Base-by-base conservation (phyloP, 2,797 vertebrate genomes). In the Glyptemys insculpta region DNA sequence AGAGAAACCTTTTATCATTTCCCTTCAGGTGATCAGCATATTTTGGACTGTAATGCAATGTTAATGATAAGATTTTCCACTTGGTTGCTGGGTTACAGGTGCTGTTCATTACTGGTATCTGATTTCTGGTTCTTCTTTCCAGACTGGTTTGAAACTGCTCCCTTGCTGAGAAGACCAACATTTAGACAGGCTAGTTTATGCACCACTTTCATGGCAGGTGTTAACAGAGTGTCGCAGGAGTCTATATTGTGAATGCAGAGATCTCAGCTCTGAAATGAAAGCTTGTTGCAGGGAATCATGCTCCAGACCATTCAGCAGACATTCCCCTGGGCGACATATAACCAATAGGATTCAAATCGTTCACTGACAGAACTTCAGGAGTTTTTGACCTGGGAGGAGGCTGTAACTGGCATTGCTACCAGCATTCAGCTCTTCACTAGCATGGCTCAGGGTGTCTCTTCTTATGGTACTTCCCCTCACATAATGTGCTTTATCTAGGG, bases 1-100 rank as follows among this genome's bases (percentile, higher is more conserved):
- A 81, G 90, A 92, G 96, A 91, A 94, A 80, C 1, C 0, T 88
- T 92, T 89, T 78, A 81, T 95, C 88, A 93, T 95, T 76, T 89
- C 86, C 90, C 94, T 91, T 95, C 93, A 96, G 94, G 93, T 93
- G 92, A 86, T 93, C 85, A 2, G 94, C 37, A 74, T 44, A 41
- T 44, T 37, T 74, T 37, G 68, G 37, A 74, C 37, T 25, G 19
- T 27, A 72, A 57, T 5, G 95, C 29, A 2, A 57, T 27, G 50
- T 47, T 95, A 88, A 88, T 74, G 68, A 74, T 89, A 81, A 86
- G 89, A 88, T 87, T 93, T 92, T 65, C 81, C 56, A 83, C 91
- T 91, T 81, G 37, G 92, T 93, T 87, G 95, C 79, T 89, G 92
- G 86, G 94, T 95, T 92, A 88, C 62, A 85, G 90, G 34, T 86